Evolutionary conservation across 2,888 invertebrate genomes (phyloP).

Genomic region (Tenthredo distinguenda): DNA sequence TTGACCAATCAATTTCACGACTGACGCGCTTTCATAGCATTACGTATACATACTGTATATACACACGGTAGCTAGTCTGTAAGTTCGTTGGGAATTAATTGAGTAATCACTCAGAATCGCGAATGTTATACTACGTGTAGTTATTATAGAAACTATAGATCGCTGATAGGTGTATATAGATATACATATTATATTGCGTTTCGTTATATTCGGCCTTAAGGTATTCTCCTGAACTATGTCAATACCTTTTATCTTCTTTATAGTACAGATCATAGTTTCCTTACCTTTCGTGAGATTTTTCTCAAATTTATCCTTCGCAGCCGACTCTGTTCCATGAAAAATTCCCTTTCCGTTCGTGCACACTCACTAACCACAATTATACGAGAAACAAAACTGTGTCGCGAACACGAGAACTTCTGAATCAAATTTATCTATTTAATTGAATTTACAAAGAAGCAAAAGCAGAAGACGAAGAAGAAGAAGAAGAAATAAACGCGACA

Average conservation of each 20-base stretch:
- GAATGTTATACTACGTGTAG: background rate
- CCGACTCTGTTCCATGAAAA: too few relatives aligned
- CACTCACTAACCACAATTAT: too few relatives aligned
- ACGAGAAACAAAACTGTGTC: too few relatives aligned
- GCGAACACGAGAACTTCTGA: too few relatives aligned
- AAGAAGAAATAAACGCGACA: too few relatives aligned
- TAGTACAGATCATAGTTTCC: background rate
- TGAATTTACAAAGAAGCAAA: too few relatives aligned
- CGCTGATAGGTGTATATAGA: background rate
- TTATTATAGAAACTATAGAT: background rate
- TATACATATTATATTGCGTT: background rate
- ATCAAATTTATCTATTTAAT: too few relatives aligned
- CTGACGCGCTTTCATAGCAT: background rate
- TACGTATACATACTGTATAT: background rate
- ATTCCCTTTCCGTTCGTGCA: too few relatives aligned
- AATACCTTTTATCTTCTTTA: background rate
- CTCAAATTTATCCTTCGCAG: too few relatives aligned
- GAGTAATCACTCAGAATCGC: background rate
- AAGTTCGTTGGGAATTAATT: background rate
- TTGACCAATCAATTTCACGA: constrained; percentile 12
- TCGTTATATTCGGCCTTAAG: background rate
- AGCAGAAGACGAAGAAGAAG: too few relatives aligned
- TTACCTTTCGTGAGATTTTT: too few relatives aligned
- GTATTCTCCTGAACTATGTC: background rate
- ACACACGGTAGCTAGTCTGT: background rate